phyloP scores from a whole-genome alignment of 1,140 invertebrate species.

The Ridgeia piscesae region DNA sequence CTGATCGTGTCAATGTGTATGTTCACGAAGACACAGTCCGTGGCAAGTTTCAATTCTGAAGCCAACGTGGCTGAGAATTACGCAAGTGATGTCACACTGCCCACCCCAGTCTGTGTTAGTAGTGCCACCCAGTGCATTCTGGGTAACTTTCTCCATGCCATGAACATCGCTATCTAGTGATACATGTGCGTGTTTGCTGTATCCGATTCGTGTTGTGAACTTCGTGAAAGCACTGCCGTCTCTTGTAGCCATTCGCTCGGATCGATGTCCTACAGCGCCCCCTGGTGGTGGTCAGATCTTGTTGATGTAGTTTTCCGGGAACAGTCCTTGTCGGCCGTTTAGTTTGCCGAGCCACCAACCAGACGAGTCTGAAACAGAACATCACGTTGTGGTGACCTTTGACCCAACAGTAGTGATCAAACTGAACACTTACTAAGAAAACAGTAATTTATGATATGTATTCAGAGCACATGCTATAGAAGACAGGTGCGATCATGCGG shows the following conservation, averaged over 20 bases:
- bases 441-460: too few relatives aligned
- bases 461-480: too few relatives aligned
- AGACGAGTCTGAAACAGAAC: conserved; percentile 64
- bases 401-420: background rate
- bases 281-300: conserved; percentile 19
- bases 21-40: background rate
- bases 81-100: background rate
- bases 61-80: background rate
- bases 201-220: background rate
- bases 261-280: background rate
- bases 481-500: too few relatives aligned
- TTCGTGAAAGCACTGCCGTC: background rate
- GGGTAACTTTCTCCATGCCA: background rate
- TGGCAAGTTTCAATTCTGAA: background rate
- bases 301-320: conserved; percentile 61
- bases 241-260: background rate
- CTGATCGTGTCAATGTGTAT: background rate
- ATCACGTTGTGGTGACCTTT: background rate
- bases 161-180: background rate
- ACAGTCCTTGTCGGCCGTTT: conserved; percentile 49
- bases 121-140: background rate
- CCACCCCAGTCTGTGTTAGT: background rate
- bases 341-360: conserved; percentile 64
- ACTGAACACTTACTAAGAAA: conserved; percentile 63
- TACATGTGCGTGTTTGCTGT: background rate